phyloP scores from a whole-genome alignment of 1,140 invertebrate genomes.

The Drosophila kikkawai region DNA sequence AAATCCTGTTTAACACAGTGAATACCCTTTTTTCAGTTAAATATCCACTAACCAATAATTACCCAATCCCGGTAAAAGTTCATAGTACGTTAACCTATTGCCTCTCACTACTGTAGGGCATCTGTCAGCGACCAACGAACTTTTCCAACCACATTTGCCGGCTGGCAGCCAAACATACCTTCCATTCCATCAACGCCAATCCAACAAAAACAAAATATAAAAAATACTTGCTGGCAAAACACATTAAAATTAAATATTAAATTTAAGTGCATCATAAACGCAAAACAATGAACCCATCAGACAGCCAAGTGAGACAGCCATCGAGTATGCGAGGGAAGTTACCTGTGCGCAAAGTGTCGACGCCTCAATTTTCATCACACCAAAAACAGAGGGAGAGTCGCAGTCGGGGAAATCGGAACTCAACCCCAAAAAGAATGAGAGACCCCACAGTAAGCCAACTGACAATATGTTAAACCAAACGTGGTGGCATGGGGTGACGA shows the following conservation, averaged over 20 bases:
- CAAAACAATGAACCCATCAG: conserved; percentile 63
- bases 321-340: conserved; percentile 11
- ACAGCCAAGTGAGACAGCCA: conserved; percentile 12
- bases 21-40: no score
- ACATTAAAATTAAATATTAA: conserved; percentile 81
- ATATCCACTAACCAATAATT: not conserved
- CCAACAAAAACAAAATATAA: not conserved
- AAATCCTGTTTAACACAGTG: not conserved
- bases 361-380: conserved; percentile 35
- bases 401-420: conserved; percentile 7
- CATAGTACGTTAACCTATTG: conserved; percentile 22
- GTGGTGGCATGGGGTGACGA: conserved; percentile 32
- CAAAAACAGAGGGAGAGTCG: conserved; percentile 10
- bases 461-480: conserved; percentile 63
- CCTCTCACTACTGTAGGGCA: conserved; percentile 6
- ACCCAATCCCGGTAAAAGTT: not conserved
- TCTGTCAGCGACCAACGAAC: conserved; percentile 2
- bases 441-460: conserved; percentile 47
- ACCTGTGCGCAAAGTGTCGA: conserved; percentile 53
- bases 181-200: not conserved
- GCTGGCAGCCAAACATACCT: conserved; percentile 7
- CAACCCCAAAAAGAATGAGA: conserved; percentile 21
- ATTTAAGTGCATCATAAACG: conserved; percentile 74
- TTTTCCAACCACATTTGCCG: conserved; percentile 14
- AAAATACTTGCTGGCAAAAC: conserved; percentile 44